A percentile compares a stretch with the other conserved stretches of the same genome.
phyloP scores from a whole-genome alignment of 1,140 invertebrate genomes.

The Meloidogyne chitwoodi region DNA sequence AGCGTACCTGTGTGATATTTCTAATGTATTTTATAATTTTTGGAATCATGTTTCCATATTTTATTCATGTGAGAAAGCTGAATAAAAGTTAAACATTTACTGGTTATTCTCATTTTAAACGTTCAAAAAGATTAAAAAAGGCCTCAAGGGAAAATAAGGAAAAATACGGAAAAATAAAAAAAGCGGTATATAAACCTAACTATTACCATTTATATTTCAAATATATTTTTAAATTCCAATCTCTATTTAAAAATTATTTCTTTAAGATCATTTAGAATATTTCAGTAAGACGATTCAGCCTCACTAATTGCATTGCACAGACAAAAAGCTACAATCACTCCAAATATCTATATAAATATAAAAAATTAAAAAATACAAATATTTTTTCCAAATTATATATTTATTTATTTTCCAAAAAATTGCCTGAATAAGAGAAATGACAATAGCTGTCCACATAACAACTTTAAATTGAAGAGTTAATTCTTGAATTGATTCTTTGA shows the following conservation, averaged over 20 bases:
- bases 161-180: too few relatives aligned
- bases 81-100: too few relatives aligned
- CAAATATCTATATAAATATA: constrained; percentile 47
- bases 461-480: constrained; percentile 51
- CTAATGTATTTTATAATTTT: too few relatives aligned
- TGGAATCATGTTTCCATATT: too few relatives aligned
- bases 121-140: too few relatives aligned
- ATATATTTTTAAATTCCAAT: not conserved
- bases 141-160: too few relatives aligned
- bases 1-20: too few relatives aligned
- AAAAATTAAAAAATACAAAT: not conserved
- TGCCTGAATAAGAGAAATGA: constrained; percentile 55
- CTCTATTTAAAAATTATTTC: not conserved
- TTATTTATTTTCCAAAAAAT: not conserved
- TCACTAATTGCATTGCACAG: constrained; percentile 53
- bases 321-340: constrained; percentile 58
- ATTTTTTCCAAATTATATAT: not conserved
- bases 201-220: too few relatives aligned
- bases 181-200: too few relatives aligned
- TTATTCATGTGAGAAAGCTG: too few relatives aligned
- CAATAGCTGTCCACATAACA: constrained; percentile 56
- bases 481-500: constrained; percentile 48
- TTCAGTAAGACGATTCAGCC: constrained; percentile 44
- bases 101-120: too few relatives aligned
- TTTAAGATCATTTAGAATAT: not conserved